Conservation (phyloP, 2,888 invertebrate species). For the Lasioglossum marginatum region DNA sequence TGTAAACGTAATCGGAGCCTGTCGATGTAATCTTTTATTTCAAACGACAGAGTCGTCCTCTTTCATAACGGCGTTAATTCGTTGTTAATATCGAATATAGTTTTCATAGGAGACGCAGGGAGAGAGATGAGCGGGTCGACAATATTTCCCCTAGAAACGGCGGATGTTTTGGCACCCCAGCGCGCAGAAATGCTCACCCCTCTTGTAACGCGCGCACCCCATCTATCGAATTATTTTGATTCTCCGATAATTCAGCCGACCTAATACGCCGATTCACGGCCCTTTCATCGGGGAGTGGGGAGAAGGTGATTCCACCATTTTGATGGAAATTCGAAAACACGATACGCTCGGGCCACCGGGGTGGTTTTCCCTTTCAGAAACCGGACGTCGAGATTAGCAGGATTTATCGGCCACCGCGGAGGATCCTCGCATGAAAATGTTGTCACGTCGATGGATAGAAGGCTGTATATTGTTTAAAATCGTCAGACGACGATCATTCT, state of each 20-base stretch:
- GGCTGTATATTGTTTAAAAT: not conserved
- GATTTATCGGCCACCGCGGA: conserved; percentile 41
- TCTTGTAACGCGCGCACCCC: conserved; percentile 76
- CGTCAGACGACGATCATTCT: not conserved
- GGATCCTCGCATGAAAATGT: not conserved
- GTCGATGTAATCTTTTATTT: too few relatives aligned
- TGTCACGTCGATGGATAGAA: not conserved
- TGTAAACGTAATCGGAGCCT: not conserved
- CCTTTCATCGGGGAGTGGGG: conserved; percentile 31
- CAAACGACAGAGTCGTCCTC: not conserved
- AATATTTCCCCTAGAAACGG: conserved; percentile 64
- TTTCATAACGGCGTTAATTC: not conserved
- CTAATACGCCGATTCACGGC: conserved; percentile 76
- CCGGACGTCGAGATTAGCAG: conserved; percentile 52
- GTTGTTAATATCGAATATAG: not conserved
- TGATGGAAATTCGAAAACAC: conserved; percentile 72
- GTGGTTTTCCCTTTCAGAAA: conserved; percentile 45
- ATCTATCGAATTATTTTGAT: conserved; percentile 84
- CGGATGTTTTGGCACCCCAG: conserved; percentile 77
- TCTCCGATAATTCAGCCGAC: conserved; percentile 82
- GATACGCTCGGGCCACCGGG: conserved; percentile 16
- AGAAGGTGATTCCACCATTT: conserved; percentile 67
- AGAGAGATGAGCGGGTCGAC: conserved; percentile 53
- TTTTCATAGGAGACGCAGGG: conserved; percentile 14
- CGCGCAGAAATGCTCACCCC: conserved; percentile 72